Percentiles rank a stretch among this genome's conserved stretches.
Evolutionary conservation across 2,888 invertebrate species (phyloP).

Genomic region (Mechanitis messenoides): DNA sequence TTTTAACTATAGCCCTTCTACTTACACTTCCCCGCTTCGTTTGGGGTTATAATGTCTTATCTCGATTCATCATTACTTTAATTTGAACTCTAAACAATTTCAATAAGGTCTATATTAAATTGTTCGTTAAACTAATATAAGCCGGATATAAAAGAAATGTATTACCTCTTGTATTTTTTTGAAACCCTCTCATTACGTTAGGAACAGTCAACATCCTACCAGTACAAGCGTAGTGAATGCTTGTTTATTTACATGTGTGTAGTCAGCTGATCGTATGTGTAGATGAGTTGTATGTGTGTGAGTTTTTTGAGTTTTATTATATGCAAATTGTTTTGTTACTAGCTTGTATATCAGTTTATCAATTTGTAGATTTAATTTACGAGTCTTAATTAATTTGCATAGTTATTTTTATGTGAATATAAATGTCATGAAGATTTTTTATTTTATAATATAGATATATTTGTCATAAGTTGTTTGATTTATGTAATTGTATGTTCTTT

Average conservation of each 20-base stretch:
- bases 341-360: conserved; percentile 1
- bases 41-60: conserved; percentile 7
- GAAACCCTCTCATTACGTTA: conserved; percentile 66
- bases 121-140: not conserved
- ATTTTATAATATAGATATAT: not conserved
- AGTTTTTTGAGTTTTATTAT: conserved; percentile 12
- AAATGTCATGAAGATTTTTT: not conserved
- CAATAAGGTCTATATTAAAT: conserved; percentile 12
- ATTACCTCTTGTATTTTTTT: conserved; percentile 61
- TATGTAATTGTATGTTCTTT: too few species aligned
- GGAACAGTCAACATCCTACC: conserved; percentile 55
- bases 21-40: conserved; percentile 41
- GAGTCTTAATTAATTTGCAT: conserved; percentile 6
- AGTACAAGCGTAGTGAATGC: conserved; percentile 45
- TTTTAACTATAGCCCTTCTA: conserved; percentile 36
- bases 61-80: not conserved
- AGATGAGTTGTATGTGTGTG: conserved; percentile 36
- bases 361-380: conserved; percentile 6
- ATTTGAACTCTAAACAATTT: not conserved
- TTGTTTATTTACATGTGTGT: conserved; percentile 51
- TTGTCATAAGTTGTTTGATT: not conserved
- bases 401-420: conserved; percentile 3
- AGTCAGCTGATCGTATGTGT: conserved; percentile 59
- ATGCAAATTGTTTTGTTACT: conserved; percentile 3
- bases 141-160: conserved; percentile 2